Base-by-base conservation (phyloP, 2,113 vertebrate genomes). In the Phrynosoma platyrhinos region DNA sequence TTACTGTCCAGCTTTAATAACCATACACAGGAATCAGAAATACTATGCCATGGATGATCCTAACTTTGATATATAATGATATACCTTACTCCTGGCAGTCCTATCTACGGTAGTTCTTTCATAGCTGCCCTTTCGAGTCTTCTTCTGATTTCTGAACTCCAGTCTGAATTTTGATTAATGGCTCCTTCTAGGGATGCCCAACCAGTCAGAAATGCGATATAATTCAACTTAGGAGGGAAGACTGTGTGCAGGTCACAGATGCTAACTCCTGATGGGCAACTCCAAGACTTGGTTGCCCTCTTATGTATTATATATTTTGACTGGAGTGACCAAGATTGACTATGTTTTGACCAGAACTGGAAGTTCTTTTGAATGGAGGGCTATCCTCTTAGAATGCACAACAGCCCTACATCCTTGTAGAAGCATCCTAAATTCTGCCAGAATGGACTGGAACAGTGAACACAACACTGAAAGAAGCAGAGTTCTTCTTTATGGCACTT, bases 381-480 rank as follows among this genome's bases (percentile, higher is more conserved):
- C 2, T 66, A 3, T 64, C 55, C 13, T 66, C 32, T 82, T 14
- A 13, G 32, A 40, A 66, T 25, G 20, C 30, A 9, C 9, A 3
- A 6, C 32, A 4, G 42, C 12, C 64, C 13, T 27, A 40, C 27
- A 58, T 75, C 20, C 3, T n/a, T 18, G 20, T 32, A 20, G 27
- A 76, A 64, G 21, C n/a, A 12, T 4, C 21, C 40, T 36, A 68
- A 85, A 80, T 62, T 89, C 80, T 91, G 82, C 91, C 89, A 95
- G 90, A 92, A 82, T 86, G 12, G 21, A 69, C 6, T 69, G 87
- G 77, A 58, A 75, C 83, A 82, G 78, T 90, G 80, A 92, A 90
- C 90, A 84, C 77, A 78, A 69, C n/a, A 88, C 74, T 79, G 87
- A 76, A 91, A 90, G 86, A 74, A 69, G 88, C 77, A 91, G 83